phyloP scores from a whole-genome alignment of 2,888 invertebrate species.

The Malachius bipustulatus region DNA sequence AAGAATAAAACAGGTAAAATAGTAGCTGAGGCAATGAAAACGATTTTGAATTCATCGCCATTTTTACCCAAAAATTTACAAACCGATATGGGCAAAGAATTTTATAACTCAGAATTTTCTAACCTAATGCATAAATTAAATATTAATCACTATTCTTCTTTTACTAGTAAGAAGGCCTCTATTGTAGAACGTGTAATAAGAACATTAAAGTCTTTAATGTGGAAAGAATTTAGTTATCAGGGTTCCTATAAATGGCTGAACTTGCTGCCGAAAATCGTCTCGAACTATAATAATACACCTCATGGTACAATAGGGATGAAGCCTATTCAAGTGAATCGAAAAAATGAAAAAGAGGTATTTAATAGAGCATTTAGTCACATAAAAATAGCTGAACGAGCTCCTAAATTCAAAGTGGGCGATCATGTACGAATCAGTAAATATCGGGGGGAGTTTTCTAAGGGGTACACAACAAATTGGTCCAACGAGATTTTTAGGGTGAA shows the following conservation, averaged over 20 bases:
- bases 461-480: conserved; percentile 28
- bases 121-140: no score
- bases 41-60: no score
- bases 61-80: no score
- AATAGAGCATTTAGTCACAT: conserved; percentile 15
- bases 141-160: no score
- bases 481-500: conserved; percentile 27
- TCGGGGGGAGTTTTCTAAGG: conserved; percentile 26
- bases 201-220: conserved; percentile 22
- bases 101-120: no score
- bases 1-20: no score
- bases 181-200: conserved; percentile 23
- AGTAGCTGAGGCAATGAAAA: no score
- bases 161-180: conserved; percentile 19
- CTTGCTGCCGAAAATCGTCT: conserved; percentile 15
- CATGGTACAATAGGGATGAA: conserved; percentile 13
- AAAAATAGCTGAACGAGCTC: conserved; percentile 16
- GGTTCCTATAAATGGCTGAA: conserved; percentile 24
- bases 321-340: conserved; percentile 9
- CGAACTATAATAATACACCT: conserved; percentile 11
- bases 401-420: conserved; percentile 22
- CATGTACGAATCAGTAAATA: conserved; percentile 26
- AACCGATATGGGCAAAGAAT: no score
- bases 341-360: conserved; percentile 13
- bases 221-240: conserved; percentile 23